A percentile compares a stretch with the other conserved stretches of the same genome.
These are phyloP conservation scores for Graptemys geographica DNA, from an alignment of 2,797 vertebrate species.

Conservation along the genomic window DNA sequence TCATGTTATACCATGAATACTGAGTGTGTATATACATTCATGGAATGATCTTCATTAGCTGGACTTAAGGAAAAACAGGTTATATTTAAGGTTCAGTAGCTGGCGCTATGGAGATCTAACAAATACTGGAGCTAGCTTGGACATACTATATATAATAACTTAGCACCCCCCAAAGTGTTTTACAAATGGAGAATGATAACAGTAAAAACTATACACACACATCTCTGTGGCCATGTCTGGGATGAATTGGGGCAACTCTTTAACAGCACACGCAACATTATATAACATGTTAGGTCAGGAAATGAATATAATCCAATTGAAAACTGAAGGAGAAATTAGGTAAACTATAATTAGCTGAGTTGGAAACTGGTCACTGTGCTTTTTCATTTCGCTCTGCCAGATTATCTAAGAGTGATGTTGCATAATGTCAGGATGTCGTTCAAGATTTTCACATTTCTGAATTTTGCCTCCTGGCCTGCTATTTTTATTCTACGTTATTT, in stretches of 20 bases:
- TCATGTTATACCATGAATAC: not conserved
- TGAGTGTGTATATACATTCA: not conserved
- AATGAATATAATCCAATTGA: not conserved
- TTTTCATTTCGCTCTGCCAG: constrained; percentile 20
- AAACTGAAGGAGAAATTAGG: not conserved
- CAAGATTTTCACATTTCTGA: not conserved
- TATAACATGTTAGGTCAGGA: not conserved
- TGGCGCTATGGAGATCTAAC: not conserved
- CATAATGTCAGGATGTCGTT: not conserved
- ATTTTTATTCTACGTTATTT: not conserved
- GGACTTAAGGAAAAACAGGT: not conserved
- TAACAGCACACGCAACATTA: not conserved
- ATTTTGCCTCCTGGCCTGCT: not conserved
- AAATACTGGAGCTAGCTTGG: not conserved
- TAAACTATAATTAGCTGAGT: not conserved
- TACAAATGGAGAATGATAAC: not conserved
- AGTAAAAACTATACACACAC: not conserved
- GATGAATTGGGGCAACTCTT: not conserved
- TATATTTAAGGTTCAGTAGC: not conserved
- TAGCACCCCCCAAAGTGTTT: not conserved
- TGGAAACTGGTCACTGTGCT: not conserved
- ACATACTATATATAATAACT: not conserved
- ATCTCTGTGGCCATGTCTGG: not conserved
- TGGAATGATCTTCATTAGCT: not conserved
- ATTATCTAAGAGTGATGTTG: not conserved